These are phyloP conservation scores for Parapsyche elsis DNA, from an alignment of 1,140 invertebrate species.

Conservation along the genomic window DNA sequence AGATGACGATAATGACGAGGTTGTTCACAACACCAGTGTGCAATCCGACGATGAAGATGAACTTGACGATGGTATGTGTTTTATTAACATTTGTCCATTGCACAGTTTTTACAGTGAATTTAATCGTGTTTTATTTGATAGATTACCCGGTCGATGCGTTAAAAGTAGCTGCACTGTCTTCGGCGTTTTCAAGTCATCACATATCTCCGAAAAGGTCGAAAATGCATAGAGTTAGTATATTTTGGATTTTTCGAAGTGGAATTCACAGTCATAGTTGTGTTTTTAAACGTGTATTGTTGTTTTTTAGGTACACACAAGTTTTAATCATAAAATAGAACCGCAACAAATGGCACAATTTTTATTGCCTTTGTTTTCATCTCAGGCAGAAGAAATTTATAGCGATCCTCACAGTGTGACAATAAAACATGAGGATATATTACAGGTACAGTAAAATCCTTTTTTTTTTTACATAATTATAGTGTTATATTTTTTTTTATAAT, in stretches of 20 bases:
- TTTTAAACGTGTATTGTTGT: neutral
- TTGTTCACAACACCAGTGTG: neutral
- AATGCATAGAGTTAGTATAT: slow-evolving; percentile 30
- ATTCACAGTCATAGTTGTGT: neutral
- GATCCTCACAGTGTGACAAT: slow-evolving; percentile 6
- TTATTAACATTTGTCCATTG: neutral
- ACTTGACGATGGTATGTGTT: slow-evolving; percentile 10
- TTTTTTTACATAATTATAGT: neutral
- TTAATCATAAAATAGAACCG: slow-evolving; percentile 21
- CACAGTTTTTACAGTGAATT: neutral
- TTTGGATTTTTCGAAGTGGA: neutral
- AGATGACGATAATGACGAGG: neutral
- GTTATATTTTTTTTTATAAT: neutral
- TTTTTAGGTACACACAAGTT: slow-evolving; percentile 15
- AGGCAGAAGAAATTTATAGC: slow-evolving; percentile 22
- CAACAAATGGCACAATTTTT: slow-evolving; percentile 40
- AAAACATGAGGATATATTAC: slow-evolving; percentile 32
- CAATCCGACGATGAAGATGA: slow-evolving; percentile 27
- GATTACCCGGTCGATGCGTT: slow-evolving; percentile 26
- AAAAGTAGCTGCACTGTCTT: slow-evolving; percentile 28
- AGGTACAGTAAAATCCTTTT: neutral
- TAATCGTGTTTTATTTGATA: neutral
- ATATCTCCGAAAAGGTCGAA: slow-evolving; percentile 33
- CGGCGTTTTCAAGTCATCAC: slow-evolving; percentile 24
- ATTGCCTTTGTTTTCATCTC: slow-evolving; percentile 30